A percentile compares a stretch with the other conserved stretches of the same genome.
Conservation (phyloP, 2,113 vertebrate species). For the Numida meleagris region DNA sequence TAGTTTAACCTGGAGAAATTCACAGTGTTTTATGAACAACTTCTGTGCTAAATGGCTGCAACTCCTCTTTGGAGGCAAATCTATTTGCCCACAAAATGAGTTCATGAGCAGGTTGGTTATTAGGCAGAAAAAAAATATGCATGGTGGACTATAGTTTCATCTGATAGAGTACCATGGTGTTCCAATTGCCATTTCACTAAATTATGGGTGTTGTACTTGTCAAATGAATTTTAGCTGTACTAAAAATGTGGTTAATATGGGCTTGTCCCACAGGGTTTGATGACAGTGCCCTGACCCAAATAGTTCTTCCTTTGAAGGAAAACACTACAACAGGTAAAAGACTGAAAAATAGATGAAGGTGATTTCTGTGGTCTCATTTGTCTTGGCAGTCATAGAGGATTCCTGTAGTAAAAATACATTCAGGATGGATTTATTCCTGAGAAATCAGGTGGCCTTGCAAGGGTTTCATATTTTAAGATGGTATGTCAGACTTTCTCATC, state of each 20-base stretch:
- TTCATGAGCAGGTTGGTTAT: not conserved
- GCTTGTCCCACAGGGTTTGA: not conserved
- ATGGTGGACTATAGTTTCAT: not conserved
- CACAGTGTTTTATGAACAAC: not conserved
- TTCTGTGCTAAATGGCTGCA: not conserved
- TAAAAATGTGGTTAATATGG: not conserved
- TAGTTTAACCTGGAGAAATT: constrained; percentile 14
- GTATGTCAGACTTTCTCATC: not conserved
- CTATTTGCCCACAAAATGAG: not conserved
- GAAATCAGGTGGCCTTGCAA: not conserved
- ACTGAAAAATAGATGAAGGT: not conserved
- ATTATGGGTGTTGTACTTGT: not conserved
- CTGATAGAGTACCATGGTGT: not conserved
- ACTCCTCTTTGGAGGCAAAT: not conserved
- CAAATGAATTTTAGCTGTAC: not conserved
- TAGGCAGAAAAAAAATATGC: not conserved
- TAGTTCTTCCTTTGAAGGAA: constrained; percentile 47
- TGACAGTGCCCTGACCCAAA: not conserved
- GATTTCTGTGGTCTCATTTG: not conserved
- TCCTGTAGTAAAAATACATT: not conserved
- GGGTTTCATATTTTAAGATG: not conserved
- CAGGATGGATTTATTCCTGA: not conserved
- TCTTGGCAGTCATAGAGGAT: not conserved
- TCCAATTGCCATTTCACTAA: not conserved
- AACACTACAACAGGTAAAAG: not conserved